Percentiles rank a stretch among this genome's conserved stretches.
Conservation (phyloP, 2,797 vertebrate genomes). For the Malurus splendens region DNA sequence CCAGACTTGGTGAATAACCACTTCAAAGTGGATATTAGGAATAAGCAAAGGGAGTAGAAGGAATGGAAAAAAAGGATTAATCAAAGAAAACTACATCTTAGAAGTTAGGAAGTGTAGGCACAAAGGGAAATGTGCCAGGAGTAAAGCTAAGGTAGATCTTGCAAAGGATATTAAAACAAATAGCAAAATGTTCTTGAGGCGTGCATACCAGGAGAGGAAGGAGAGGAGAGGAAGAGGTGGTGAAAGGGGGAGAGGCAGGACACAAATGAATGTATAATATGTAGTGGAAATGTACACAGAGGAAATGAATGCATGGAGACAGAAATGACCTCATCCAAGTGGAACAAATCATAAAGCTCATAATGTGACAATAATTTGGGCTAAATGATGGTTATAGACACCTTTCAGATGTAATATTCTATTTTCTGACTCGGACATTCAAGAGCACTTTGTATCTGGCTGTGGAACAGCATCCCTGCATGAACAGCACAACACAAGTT, state of each 20-base stretch:
- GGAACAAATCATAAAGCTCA: neutral
- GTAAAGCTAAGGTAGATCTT: neutral
- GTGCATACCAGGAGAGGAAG: neutral
- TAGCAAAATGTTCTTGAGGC: slow-evolving; percentile 10
- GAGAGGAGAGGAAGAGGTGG: neutral
- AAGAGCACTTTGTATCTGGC: neutral
- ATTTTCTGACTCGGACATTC: neutral
- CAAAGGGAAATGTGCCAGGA: slow-evolving; percentile 21
- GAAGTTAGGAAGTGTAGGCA: slow-evolving; percentile 28
- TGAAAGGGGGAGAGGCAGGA: slow-evolving; percentile 8
- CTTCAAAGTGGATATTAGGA: slow-evolving; percentile 30
- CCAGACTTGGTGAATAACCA: slow-evolving; percentile 4
- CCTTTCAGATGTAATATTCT: neutral
- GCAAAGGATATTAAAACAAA: slow-evolving; percentile 49
- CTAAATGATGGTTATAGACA: neutral
- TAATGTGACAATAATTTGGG: neutral
- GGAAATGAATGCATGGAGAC: slow-evolving; percentile 1
- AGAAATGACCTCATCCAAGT: slow-evolving; percentile 7
- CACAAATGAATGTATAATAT: neutral
- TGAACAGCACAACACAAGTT: neutral
- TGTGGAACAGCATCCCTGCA: neutral
- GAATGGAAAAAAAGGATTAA: slow-evolving; percentile 49
- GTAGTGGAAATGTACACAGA: slow-evolving; percentile 13
- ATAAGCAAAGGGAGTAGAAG: slow-evolving; percentile 10
- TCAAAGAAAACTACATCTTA: neutral